A percentile compares a stretch with the other conserved stretches of the same genome.
These are phyloP conservation scores for Pterois miles DNA, from an alignment of 2,797 vertebrate genomes.

Conservation along the genomic window DNA sequence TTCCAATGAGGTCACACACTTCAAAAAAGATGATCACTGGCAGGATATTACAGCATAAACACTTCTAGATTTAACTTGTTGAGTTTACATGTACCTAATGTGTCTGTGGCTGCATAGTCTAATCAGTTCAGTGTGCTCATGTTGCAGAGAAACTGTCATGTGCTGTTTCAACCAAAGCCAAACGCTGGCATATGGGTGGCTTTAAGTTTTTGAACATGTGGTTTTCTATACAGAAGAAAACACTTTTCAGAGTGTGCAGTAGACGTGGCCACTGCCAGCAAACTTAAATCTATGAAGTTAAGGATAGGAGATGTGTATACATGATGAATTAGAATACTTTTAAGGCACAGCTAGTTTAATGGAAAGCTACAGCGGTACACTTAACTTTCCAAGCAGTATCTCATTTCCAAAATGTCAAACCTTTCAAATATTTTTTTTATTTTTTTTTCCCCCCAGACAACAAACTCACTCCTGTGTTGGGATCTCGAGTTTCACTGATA, in stretches of 20 bases:
- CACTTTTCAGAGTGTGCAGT: constrained; percentile 13
- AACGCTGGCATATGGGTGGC: constrained; percentile 33
- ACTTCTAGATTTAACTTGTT: constrained; percentile 20
- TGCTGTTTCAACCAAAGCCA: constrained; percentile 50
- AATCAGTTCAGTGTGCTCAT: constrained; percentile 46
- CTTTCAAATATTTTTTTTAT: constrained; percentile 31
- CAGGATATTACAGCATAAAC: constrained; percentile 20
- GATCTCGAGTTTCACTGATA: constrained; percentile 46
- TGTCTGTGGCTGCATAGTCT: constrained; percentile 50
- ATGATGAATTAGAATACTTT: constrained; percentile 33
- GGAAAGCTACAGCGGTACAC: background rate
- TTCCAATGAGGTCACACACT: background rate
- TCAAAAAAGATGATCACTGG: constrained; percentile 8
- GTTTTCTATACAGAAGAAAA: constrained; percentile 31
- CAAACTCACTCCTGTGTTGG: constrained; percentile 27
- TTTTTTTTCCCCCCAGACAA: constrained; percentile 52
- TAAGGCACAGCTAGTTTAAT: constrained; percentile 10
- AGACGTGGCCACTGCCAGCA: constrained; percentile 27
- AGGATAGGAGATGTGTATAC: constrained; percentile 14
- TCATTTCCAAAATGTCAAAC: constrained; percentile 46
- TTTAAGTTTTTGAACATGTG: constrained; percentile 49
- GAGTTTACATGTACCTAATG: constrained; percentile 33
- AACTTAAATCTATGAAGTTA: constrained; percentile 22
- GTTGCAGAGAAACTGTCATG: constrained; percentile 41
- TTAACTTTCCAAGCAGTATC: constrained; percentile 35